These are phyloP conservation scores for Criorhina ranunculi DNA, from an alignment of 2,888 invertebrate species.

Conservation along the genomic window DNA sequence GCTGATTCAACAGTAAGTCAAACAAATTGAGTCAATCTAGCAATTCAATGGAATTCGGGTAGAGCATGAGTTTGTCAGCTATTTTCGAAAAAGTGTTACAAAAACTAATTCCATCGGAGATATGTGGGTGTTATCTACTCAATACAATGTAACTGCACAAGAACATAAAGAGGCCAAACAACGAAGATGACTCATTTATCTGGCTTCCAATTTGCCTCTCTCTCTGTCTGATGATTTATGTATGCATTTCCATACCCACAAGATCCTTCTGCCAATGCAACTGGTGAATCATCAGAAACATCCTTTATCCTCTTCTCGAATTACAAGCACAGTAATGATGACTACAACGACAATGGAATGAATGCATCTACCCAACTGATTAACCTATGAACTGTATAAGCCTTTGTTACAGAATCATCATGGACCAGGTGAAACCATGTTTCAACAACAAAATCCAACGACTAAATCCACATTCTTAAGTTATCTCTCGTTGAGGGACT, in stretches of 20 bases:
- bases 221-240: constrained; percentile 24
- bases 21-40: too few relatives aligned
- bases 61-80: constrained; percentile 8
- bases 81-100: neutral
- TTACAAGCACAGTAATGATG: constrained; percentile 7
- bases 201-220: too few relatives aligned
- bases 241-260: constrained; percentile 9
- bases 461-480: neutral
- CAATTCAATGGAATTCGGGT: neutral
- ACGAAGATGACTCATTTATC: constrained; percentile 37
- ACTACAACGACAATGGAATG: constrained; percentile 1
- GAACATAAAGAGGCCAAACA: constrained; percentile 9
- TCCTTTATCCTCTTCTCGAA: constrained; percentile 30
- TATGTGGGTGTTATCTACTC: neutral
- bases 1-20: too few relatives aligned
- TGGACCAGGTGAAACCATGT: constrained; percentile 27
- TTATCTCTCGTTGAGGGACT: constrained; percentile 25
- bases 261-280: constrained; percentile 27
- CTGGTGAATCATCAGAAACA: constrained; percentile 46
- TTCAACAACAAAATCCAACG: neutral
- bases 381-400: too few relatives aligned
- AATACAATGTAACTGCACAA: neutral
- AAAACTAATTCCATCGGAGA: neutral
- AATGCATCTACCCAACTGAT: too few relatives aligned
- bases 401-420: neutral